Conservation (phyloP, 1,140 invertebrate genomes). For the Zophobas morio region DNA sequence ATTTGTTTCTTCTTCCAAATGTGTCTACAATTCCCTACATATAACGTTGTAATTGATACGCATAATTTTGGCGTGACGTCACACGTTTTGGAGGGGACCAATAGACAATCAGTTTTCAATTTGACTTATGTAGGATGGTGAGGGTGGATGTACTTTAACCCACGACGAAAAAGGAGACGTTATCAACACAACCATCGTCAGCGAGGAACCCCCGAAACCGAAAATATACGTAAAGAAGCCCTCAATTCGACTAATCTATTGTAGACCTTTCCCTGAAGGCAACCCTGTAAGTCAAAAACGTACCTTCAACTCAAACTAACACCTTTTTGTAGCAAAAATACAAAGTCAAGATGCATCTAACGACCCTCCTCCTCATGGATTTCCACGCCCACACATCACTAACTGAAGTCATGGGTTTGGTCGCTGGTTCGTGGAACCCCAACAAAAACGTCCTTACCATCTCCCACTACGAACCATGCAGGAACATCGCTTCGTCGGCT, state of each 20-base stretch:
- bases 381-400: slow-evolving; percentile 78
- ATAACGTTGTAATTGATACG: too few species aligned
- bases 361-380: slow-evolving; percentile 77
- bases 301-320: slow-evolving; percentile 8
- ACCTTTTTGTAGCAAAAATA: slow-evolving; percentile 74
- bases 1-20: too few species aligned
- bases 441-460: slow-evolving; percentile 66
- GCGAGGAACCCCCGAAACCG: slow-evolving; percentile 64
- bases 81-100: too few species aligned
- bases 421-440: slow-evolving; percentile 72
- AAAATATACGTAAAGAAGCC: slow-evolving; percentile 61
- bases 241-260: slow-evolving; percentile 69
- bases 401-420: slow-evolving; percentile 81
- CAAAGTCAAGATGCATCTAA: slow-evolving; percentile 71
- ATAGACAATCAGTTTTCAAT: neutral
- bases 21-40: too few species aligned
- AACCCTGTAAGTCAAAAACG: slow-evolving; percentile 67
- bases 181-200: slow-evolving; percentile 66
- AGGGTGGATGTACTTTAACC: slow-evolving; percentile 76
- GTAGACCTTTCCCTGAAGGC: slow-evolving; percentile 70
- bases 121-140: slow-evolving; percentile 68
- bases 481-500: slow-evolving; percentile 71
- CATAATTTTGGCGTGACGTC: too few species aligned
- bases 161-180: slow-evolving; percentile 74
- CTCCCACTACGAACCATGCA: slow-evolving; percentile 72